These are phyloP conservation scores for Drymonia ruficornis DNA, from an alignment of 2,888 invertebrate species.

Conservation along the genomic window DNA sequence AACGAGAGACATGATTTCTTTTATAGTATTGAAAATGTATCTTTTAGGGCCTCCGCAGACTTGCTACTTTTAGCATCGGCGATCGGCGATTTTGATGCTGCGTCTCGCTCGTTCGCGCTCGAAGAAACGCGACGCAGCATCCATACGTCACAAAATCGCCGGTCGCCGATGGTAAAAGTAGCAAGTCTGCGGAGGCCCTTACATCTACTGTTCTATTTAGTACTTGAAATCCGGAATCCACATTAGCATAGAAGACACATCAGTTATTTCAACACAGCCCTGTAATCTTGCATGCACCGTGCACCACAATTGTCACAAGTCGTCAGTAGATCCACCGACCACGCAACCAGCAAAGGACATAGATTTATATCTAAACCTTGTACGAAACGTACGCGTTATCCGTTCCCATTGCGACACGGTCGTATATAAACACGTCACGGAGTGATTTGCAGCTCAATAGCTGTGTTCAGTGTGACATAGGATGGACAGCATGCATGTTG, in stretches of 20 bases:
- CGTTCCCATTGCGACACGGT: slow-evolving; percentile 57
- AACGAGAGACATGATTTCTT: too few species aligned
- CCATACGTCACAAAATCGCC: too few species aligned
- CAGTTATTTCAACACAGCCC: slow-evolving; percentile 1
- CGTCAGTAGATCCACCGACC: slow-evolving; percentile 7
- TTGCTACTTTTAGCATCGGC: too few species aligned
- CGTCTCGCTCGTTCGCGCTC: too few species aligned
- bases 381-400: slow-evolving; percentile 48
- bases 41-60: too few species aligned
- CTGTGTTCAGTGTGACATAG: background rate
- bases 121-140: too few species aligned
- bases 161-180: too few species aligned
- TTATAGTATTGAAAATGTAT: too few species aligned
- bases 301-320: slow-evolving; percentile 7
- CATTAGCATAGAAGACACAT: background rate
- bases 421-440: slow-evolving; percentile 68
- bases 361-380: slow-evolving; percentile 28
- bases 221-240: background rate
- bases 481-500: slow-evolving; percentile 3
- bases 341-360: slow-evolving; percentile 11
- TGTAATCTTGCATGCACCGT: background rate
- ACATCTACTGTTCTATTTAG: too few species aligned
- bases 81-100: too few species aligned
- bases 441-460: slow-evolving; percentile 61
- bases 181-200: too few species aligned